Percentiles rank a stretch among this genome's conserved stretches.
Evolutionary conservation across 1,140 invertebrate species (phyloP).

Genomic region (Orussus abietinus): DNA sequence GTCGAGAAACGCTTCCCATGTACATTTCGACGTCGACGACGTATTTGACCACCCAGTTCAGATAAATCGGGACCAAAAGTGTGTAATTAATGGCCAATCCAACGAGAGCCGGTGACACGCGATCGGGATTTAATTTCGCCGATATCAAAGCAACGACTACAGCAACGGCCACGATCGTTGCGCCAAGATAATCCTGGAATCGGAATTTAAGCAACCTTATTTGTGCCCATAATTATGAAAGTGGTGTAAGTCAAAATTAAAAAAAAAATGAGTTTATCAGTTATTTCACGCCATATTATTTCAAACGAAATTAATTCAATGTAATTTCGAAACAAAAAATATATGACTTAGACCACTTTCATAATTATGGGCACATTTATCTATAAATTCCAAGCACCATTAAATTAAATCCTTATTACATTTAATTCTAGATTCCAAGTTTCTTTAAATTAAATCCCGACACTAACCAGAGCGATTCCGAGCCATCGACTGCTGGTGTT

Average conservation of each 20-base stretch:
- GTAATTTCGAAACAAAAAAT: no score
- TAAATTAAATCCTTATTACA: no score
- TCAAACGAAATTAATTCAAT: neutral
- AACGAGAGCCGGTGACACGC: constrained; percentile 61
- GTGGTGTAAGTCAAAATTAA: no score
- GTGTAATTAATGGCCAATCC: constrained; percentile 76
- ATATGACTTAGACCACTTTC: no score
- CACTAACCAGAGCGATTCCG: constrained; percentile 71
- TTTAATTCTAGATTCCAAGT: neutral
- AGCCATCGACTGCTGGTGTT: constrained; percentile 81
- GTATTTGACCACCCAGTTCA: constrained; percentile 79
- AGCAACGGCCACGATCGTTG: constrained; percentile 70
- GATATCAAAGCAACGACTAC: constrained; percentile 62
- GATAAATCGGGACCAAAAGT: constrained; percentile 74
- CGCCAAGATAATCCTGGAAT: constrained; percentile 78
- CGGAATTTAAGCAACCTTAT: constrained; percentile 23
- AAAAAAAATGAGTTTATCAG: no score
- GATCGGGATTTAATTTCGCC: constrained; percentile 51
- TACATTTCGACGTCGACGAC: constrained; percentile 76
- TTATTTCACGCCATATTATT: no score
- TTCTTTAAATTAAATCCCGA: neutral
- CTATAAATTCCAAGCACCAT: no score
- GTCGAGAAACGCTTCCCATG: constrained; percentile 71
- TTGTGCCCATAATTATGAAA: no score
- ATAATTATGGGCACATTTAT: no score